Conservation (phyloP, 2,113 vertebrate species). For the cattle (Bos taurus) region ARS-UCD2.0 NC_037357.1:42122001-42122500, state of each 20-base stretch:
- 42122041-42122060: constrained; percentile 40
- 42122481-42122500: neutral
- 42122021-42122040: constrained; percentile 15
- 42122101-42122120: constrained; percentile 52
- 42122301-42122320: constrained; percentile 14
- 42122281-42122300: constrained; percentile 22
- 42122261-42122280: constrained; percentile 24
- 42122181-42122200: constrained; percentile 49
- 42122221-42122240: constrained; percentile 38
- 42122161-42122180: constrained; percentile 59
- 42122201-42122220: constrained; percentile 1
- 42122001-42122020: neutral
- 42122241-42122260: neutral
- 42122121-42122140: constrained; percentile 50
- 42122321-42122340: constrained; percentile 30
- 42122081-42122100: constrained; percentile 64
- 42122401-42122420: neutral
- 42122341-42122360: constrained; percentile 1
- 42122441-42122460: neutral
- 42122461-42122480: constrained; percentile 21
- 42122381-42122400: constrained; percentile 26
- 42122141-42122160: constrained; percentile 61
- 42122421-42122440: constrained; percentile 32
- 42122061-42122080: constrained; percentile 49
- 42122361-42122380: neutral